Conservation (phyloP, 2,888 invertebrate species). For the Zootermopsis nevadensis region DNA sequence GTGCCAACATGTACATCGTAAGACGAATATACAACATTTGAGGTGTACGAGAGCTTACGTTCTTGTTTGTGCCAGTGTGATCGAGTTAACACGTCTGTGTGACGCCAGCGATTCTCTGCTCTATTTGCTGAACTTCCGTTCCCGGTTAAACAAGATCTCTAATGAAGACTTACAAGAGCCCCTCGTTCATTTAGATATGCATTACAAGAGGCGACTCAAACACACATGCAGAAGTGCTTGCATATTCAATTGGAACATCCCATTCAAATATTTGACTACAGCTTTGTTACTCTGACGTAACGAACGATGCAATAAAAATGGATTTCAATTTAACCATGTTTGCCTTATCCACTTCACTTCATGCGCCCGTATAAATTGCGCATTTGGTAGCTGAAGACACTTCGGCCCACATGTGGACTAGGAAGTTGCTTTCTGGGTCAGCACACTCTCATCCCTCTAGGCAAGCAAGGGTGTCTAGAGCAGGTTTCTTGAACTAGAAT, state of each 20-base stretch:
- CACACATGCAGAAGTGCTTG: conserved; percentile 12
- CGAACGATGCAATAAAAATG: conserved; percentile 3
- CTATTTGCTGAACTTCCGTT: conserved; percentile 5
- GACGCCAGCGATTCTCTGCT: background rate
- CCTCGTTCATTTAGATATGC: background rate
- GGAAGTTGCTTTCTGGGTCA: background rate
- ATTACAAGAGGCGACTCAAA: background rate
- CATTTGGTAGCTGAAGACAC: background rate
- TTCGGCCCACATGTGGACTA: background rate
- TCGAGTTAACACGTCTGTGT: background rate
- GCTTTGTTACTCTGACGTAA: background rate
- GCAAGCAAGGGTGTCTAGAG: no score
- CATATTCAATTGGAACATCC: background rate
- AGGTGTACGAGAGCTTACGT: background rate
- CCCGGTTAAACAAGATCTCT: background rate
- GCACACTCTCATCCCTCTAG: no score
- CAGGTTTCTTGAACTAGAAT: no score
- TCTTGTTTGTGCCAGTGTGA: background rate
- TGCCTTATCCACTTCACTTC: background rate
- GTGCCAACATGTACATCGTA: no score
- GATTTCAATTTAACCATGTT: background rate
- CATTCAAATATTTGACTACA: conserved; percentile 5
- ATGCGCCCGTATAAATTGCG: background rate
- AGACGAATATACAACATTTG: no score
- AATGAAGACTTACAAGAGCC: background rate